Conservation (phyloP, 2,113 vertebrate genomes). For the Hystrix brachyura region DNA sequence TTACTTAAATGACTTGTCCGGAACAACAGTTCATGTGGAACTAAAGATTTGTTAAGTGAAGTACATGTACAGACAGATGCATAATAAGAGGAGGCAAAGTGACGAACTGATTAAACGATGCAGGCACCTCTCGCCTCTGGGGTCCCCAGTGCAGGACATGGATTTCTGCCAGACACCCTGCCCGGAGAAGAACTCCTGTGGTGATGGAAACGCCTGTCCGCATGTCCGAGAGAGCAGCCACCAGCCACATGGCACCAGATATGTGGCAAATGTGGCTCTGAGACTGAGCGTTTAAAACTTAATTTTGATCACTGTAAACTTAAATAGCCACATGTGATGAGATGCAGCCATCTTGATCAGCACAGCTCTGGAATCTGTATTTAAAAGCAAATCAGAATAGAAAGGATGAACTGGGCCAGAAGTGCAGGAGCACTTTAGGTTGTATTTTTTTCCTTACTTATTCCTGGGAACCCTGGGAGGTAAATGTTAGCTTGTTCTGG, state of each 20-base stretch:
- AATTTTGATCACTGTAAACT: constrained; percentile 20
- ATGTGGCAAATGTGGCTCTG: neutral
- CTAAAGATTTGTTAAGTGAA: neutral
- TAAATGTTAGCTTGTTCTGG: neutral
- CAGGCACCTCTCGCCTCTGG: neutral
- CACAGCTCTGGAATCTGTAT: neutral
- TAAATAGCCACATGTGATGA: neutral
- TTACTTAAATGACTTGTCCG: neutral
- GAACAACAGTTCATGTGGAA: neutral
- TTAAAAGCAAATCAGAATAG: constrained; percentile 18
- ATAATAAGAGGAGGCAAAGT: neutral
- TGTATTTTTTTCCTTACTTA: neutral
- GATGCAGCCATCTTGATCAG: neutral
- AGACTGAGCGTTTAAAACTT: neutral
- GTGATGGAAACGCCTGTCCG: neutral
- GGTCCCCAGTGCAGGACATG: neutral
- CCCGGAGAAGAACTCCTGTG: neutral
- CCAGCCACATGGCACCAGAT: neutral
- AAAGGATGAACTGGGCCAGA: neutral
- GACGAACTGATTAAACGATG: neutral
- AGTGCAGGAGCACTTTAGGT: neutral
- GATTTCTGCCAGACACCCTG: neutral
- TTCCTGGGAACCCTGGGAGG: neutral
- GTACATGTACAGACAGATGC: neutral
- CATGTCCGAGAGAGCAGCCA: fast-evolving